Conservation (phyloP, 35 echinoderm and acorn worm genomes). For the Eucidaris tribuloides region DNA sequence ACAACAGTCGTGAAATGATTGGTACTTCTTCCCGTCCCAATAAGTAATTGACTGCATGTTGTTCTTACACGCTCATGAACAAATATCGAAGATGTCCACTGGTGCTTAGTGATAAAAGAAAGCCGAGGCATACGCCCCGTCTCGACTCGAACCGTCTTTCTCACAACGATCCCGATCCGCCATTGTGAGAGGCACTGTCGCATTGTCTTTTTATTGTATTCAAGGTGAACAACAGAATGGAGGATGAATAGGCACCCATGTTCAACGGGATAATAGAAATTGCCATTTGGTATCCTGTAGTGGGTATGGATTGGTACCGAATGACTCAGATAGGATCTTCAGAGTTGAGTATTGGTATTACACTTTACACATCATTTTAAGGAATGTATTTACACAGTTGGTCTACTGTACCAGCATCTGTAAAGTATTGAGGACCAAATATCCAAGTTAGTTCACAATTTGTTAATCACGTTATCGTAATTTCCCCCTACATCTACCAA, state of each 20-base stretch:
- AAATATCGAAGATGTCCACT: background rate
- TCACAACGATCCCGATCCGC: background rate
- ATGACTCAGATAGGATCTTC: background rate
- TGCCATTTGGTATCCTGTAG: background rate
- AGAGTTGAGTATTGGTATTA: background rate
- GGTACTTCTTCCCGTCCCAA: background rate
- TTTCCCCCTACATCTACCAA: too few relatives aligned
- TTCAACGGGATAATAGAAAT: background rate
- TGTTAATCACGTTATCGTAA: too few relatives aligned
- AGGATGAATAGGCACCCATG: background rate
- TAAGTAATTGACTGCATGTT: slow-evolving; percentile 1
- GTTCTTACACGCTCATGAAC: background rate
- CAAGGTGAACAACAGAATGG: too few relatives aligned
- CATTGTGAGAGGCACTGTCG: background rate
- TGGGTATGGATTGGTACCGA: background rate
- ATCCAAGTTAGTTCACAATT: too few relatives aligned
- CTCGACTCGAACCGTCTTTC: background rate
- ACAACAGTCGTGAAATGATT: background rate
- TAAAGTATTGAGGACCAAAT: too few relatives aligned
- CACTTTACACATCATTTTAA: background rate
- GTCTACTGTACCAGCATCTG: too few relatives aligned
- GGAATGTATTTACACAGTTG: too few relatives aligned
- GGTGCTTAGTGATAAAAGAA: background rate
- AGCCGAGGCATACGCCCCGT: background rate
- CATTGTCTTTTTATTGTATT: background rate